Percentiles rank a stretch among this genome's conserved stretches.
These are phyloP conservation scores for Standfussiana lucernea DNA, from an alignment of 2,888 invertebrate species.

Conservation along the genomic window DNA sequence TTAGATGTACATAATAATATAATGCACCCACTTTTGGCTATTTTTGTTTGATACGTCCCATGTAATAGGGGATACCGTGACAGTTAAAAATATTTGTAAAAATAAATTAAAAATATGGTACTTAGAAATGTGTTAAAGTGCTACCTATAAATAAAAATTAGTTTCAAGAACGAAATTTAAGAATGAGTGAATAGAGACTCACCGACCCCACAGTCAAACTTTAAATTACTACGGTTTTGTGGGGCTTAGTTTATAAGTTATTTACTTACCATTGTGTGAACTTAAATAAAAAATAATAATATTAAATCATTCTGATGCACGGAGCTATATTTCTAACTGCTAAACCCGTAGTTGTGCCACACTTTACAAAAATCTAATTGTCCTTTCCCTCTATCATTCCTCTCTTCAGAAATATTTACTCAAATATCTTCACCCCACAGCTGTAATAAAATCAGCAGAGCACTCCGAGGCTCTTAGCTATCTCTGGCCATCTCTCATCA, in stretches of 20 bases:
- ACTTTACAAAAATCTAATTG: background rate
- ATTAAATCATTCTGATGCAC: background rate
- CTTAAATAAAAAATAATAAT: too few relatives aligned
- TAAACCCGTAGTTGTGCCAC: background rate
- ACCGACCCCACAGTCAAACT: too few relatives aligned
- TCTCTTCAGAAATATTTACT: conserved; percentile 14
- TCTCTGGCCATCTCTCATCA: conserved; percentile 42
- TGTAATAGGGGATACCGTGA: background rate
- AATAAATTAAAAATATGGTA: too few relatives aligned
- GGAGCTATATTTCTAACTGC: background rate
- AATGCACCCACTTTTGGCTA: background rate
- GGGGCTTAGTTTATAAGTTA: too few relatives aligned
- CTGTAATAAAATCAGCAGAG: conserved; percentile 49
- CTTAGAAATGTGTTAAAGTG: too few relatives aligned
- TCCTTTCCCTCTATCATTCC: background rate
- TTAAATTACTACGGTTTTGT: too few relatives aligned
- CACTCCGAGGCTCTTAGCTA: conserved; percentile 43
- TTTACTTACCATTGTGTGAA: too few relatives aligned
- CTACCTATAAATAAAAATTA: too few relatives aligned
- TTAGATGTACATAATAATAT: background rate
- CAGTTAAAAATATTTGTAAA: too few relatives aligned
- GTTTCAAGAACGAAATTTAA: too few relatives aligned
- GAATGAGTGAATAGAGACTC: too few relatives aligned
- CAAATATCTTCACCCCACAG: conserved; percentile 27
- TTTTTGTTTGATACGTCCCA: background rate